Evolutionary conservation across 2,113 vertebrate species (phyloP).

Genomic region (Larimichthys polyactis): DNA sequence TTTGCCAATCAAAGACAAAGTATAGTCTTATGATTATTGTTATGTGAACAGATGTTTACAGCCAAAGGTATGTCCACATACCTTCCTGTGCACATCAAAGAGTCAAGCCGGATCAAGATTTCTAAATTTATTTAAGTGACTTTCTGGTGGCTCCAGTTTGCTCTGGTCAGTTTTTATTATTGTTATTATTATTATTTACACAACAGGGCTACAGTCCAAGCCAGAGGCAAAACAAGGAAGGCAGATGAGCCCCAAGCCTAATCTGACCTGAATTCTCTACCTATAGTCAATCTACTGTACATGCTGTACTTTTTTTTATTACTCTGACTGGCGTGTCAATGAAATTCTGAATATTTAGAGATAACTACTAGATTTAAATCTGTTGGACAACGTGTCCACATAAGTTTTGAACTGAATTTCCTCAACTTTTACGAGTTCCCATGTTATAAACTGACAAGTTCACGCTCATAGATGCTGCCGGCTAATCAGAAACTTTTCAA

Average conservation of each 20-base stretch:
- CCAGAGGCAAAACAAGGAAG: not conserved
- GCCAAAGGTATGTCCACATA: no score
- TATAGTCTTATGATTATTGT: not conserved
- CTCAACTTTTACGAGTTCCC: slow-evolving; percentile 6
- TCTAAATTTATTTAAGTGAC: not conserved
- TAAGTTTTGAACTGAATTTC: not conserved
- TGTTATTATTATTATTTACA: not conserved
- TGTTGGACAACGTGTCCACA: not conserved
- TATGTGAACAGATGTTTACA: no score
- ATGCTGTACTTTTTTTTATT: not conserved
- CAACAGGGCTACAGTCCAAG: not conserved
- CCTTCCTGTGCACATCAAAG: not conserved
- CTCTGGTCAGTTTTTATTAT: not conserved
- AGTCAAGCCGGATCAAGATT: not conserved
- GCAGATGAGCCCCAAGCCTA: not conserved
- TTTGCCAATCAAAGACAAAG: not conserved
- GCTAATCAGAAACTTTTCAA: slow-evolving; percentile 7
- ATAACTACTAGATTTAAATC: slow-evolving; percentile 35
- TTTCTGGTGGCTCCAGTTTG: not conserved
- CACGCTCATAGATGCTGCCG: not conserved
- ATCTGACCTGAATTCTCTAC: not conserved
- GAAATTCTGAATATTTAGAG: slow-evolving; percentile 28
- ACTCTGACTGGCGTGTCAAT: slow-evolving; percentile 6
- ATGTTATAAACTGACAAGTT: not conserved
- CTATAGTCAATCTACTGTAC: no score